phyloP scores from a whole-genome alignment of 2,888 invertebrate genomes.

The Lasioglossum lativentre region DNA sequence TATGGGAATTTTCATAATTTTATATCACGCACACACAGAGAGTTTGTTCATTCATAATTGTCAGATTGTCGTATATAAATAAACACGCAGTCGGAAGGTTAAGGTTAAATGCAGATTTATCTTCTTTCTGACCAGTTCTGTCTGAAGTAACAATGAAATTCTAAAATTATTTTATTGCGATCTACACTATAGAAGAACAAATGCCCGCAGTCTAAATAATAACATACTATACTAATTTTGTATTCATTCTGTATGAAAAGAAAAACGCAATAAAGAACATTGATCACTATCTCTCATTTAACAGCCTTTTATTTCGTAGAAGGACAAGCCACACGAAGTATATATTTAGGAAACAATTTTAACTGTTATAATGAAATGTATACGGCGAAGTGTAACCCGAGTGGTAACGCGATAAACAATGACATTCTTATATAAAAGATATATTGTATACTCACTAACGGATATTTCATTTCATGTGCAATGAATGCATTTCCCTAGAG shows the following conservation, averaged over 20 bases:
- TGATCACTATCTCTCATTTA: neutral
- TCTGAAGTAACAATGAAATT: neutral
- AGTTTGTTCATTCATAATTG: neutral
- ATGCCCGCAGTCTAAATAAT: neutral
- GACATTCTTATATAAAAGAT: neutral
- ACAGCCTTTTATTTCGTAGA: neutral
- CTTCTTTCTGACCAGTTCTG: neutral
- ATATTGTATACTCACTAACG: neutral
- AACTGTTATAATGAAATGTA: neutral
- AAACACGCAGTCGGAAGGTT: neutral
- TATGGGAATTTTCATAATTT: slow-evolving; percentile 1
- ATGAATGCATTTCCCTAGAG: neutral
- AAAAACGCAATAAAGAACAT: neutral
- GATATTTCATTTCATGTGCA: neutral
- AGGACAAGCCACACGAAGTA: neutral
- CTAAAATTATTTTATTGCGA: neutral
- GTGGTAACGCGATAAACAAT: neutral
- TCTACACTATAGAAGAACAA: neutral
- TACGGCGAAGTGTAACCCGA: neutral
- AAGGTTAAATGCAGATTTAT: neutral
- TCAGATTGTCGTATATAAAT: neutral
- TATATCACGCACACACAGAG: neutral
- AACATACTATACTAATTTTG: neutral
- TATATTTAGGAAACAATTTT: neutral
- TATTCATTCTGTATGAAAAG: neutral